A percentile compares a stretch with the other conserved stretches of the same genome.
Conservation (phyloP, 2,888 invertebrate species). For the Vanessa cardui region DNA sequence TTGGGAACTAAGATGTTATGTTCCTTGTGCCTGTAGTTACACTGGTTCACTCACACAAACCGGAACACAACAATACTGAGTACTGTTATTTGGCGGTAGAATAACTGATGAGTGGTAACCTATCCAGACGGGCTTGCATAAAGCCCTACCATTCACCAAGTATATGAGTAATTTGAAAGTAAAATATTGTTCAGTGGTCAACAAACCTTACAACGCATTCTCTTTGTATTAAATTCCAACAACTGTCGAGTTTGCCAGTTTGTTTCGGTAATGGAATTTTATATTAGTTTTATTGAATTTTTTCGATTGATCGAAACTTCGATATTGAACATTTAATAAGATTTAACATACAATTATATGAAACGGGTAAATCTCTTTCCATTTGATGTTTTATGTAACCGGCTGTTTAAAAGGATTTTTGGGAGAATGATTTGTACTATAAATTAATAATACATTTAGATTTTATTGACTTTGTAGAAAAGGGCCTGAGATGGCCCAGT, state of each 20-base stretch:
- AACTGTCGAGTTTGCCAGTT: conserved; percentile 5
- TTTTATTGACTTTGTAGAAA: no score
- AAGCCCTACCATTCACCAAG: no score
- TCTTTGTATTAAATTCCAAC: conserved; percentile 6
- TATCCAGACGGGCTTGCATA: no score
- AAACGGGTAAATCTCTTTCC: not conserved
- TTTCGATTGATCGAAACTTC: conserved; percentile 8
- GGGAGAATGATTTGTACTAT: no score
- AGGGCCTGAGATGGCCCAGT: no score
- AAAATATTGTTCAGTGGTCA: not conserved
- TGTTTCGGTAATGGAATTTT: conserved; percentile 9
- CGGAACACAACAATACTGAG: no score
- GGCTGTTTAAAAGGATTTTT: not conserved
- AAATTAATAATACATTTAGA: no score
- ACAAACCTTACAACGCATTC: not conserved
- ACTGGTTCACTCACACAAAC: no score
- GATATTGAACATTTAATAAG: not conserved
- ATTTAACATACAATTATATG: not conserved
- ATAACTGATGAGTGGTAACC: no score
- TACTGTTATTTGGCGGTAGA: no score
- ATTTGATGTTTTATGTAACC: not conserved
- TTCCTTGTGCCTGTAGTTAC: no score
- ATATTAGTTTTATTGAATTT: conserved; percentile 4
- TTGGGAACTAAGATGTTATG: no score
- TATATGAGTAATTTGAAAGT: not conserved